These are phyloP conservation scores for Phalloptychus januarius DNA, from an alignment of 2,797 vertebrate species.

Conservation along the genomic window DNA sequence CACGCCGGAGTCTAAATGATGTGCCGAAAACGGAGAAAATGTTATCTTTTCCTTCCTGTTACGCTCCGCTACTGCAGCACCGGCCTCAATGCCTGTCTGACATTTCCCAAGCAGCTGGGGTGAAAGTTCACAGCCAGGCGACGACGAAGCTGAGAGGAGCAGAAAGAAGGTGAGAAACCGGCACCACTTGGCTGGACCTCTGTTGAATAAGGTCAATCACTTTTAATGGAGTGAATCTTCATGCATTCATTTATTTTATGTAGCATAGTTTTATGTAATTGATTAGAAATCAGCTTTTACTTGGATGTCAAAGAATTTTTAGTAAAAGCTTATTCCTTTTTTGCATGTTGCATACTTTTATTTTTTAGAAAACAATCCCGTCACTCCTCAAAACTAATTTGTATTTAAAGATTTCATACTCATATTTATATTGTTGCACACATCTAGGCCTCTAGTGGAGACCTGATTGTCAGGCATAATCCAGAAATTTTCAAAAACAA, in stretches of 20 bases:
- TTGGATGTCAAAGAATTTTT: too few relatives aligned
- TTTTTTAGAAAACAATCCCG: background rate
- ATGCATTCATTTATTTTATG: background rate
- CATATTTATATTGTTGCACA: background rate
- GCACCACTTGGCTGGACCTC: background rate
- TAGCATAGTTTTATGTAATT: background rate
- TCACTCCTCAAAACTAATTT: background rate
- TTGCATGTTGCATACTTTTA: background rate
- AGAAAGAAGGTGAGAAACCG: constrained; percentile 77
- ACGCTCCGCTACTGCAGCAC: constrained; percentile 84
- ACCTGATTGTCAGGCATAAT: background rate
- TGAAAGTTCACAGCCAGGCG: constrained; percentile 87
- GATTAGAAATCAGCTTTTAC: too few relatives aligned
- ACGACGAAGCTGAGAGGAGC: constrained; percentile 78
- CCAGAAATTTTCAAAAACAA: background rate
- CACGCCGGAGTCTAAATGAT: constrained; percentile 58
- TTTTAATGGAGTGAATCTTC: background rate
- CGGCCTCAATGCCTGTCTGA: constrained; percentile 85
- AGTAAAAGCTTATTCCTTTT: too few relatives aligned
- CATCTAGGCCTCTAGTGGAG: background rate
- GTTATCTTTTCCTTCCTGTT: constrained; percentile 67
- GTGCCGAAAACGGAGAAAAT: constrained; percentile 68
- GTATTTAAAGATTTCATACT: background rate
- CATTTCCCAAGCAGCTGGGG: constrained; percentile 85
- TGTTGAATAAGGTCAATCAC: background rate